Evolutionary conservation across 2,888 invertebrate species (phyloP).

Genomic region (Rhagophthalmus giganteus): DNA sequence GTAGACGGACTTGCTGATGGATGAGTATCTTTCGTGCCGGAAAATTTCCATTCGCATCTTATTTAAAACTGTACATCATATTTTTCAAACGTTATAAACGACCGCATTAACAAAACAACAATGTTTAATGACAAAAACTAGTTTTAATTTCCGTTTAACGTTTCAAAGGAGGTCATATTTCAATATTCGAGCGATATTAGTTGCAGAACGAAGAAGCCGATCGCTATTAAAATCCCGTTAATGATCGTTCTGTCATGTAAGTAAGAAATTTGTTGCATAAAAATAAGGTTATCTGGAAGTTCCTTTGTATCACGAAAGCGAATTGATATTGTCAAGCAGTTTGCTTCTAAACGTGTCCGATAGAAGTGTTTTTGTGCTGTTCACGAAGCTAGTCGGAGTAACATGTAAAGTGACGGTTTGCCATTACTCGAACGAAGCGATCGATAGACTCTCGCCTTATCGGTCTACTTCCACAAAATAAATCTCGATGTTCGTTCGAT

Average conservation of each 20-base stretch:
- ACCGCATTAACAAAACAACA: constrained; percentile 6
- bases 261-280: constrained; percentile 19
- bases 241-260: constrained; percentile 11
- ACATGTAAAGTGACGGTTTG: constrained; percentile 29
- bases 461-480: constrained; percentile 40
- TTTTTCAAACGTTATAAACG: constrained; percentile 4
- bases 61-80: constrained; percentile 7
- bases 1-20: too few relatives aligned
- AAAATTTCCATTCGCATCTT: constrained; percentile 10
- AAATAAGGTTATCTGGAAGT: constrained; percentile 19
- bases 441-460: constrained; percentile 35
- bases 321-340: constrained; percentile 33
- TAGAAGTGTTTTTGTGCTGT: constrained; percentile 28
- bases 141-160: too few relatives aligned
- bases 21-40: constrained; percentile 6
- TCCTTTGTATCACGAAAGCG: constrained; percentile 15
- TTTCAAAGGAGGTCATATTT: too few relatives aligned
- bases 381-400: constrained; percentile 19
- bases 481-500: constrained; percentile 38
- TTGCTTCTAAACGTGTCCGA: constrained; percentile 29
- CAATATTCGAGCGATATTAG: too few relatives aligned
- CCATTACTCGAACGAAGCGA: constrained; percentile 24
- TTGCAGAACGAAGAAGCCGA: constrained; percentile 3
- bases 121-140: too few relatives aligned
- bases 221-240: constrained; percentile 6